Percentiles rank a stretch among this genome's conserved stretches.
phyloP scores from a whole-genome alignment of 2,797 vertebrate genomes.

The Schizopygopsis malacanthus region DNA sequence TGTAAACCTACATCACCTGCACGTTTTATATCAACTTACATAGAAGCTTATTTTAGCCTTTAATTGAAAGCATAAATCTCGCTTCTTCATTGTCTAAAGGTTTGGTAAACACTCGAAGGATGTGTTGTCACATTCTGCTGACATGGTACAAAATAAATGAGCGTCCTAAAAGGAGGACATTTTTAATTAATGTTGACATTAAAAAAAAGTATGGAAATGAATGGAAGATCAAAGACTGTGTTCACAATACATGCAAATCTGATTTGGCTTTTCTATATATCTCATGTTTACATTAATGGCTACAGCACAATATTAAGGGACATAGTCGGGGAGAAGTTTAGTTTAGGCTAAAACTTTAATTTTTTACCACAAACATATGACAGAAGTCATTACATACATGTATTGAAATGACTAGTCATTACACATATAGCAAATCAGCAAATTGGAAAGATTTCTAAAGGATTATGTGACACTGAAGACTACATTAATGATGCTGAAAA shows the following conservation, averaged over 20 bases:
- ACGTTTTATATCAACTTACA: constrained; percentile 28
- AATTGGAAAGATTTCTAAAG: not conserved
- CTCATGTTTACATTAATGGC: not conserved
- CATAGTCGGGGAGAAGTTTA: not conserved
- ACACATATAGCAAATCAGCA: not conserved
- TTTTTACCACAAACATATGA: too few species aligned
- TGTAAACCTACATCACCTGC: constrained; percentile 51
- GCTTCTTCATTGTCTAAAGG: not conserved
- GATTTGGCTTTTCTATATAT: not conserved
- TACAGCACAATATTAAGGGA: not conserved
- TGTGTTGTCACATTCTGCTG: constrained; percentile 4
- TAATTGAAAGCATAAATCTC: constrained; percentile 19
- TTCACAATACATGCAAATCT: not conserved
- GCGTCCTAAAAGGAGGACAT: constrained; percentile 43
- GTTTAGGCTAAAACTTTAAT: too few species aligned
- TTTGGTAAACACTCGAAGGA: not conserved
- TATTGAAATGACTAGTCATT: too few species aligned
- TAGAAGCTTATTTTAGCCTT: constrained; percentile 8
- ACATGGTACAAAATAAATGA: constrained; percentile 8
- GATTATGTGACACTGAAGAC: not conserved
- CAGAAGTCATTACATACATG: too few species aligned
- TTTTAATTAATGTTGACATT: constrained; percentile 70
- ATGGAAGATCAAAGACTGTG: constrained; percentile 7
- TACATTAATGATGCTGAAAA: not conserved
- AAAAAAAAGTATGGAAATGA: constrained; percentile 51